Conservation (phyloP, 2,888 invertebrate species). For the Machimus atricapillus region DNA sequence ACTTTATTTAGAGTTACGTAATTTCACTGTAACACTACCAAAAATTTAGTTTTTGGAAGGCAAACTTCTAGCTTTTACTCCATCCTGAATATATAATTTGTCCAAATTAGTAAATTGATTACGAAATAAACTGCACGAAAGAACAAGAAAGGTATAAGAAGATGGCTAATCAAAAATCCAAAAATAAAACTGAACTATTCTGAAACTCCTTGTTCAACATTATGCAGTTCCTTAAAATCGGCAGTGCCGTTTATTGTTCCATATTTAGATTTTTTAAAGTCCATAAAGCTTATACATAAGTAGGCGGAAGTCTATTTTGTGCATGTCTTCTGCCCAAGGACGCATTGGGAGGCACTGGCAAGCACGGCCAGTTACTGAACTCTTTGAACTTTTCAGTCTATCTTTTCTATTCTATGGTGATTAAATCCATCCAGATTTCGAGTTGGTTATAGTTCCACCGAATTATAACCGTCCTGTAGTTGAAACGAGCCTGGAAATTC, state of each 20-base stretch:
- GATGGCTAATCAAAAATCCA: background rate
- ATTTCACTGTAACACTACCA: no score
- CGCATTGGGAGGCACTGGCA: background rate
- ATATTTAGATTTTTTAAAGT: background rate
- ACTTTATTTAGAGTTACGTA: no score
- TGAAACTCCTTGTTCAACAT: background rate
- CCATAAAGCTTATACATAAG: background rate
- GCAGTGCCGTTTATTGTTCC: background rate
- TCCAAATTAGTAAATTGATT: background rate
- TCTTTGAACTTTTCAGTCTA: background rate
- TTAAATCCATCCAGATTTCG: background rate
- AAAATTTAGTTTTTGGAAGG: no score
- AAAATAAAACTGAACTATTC: background rate
- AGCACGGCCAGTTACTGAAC: background rate
- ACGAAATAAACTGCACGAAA: background rate
- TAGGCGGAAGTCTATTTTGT: background rate
- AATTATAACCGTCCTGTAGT: background rate
- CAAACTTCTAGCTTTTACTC: background rate
- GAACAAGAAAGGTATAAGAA: background rate
- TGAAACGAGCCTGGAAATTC: background rate
- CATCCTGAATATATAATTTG: background rate
- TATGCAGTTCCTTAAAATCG: background rate
- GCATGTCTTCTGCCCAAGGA: background rate
- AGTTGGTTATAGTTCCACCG: background rate
- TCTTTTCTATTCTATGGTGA: background rate